These are phyloP conservation scores for Macropus fuliginosus DNA, from an alignment of 2,797 vertebrate genomes.

Conservation along the genomic window DNA sequence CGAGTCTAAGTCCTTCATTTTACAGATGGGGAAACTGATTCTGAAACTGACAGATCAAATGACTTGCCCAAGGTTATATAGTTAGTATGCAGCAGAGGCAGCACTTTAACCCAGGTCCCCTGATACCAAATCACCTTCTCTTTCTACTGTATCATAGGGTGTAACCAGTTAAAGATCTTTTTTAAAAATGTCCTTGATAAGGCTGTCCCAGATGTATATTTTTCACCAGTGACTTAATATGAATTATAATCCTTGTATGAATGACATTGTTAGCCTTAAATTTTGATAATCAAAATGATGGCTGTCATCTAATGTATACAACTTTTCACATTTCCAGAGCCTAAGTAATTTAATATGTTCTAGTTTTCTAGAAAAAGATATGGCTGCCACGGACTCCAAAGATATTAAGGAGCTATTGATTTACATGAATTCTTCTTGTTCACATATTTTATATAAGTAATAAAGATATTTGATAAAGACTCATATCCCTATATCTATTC, in stretches of 20 bases:
- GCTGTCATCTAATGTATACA: conserved; percentile 71
- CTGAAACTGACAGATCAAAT: neutral
- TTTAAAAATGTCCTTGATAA: neutral
- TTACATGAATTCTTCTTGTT: conserved; percentile 80
- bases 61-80: neutral
- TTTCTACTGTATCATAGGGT: neutral
- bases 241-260: conserved; percentile 63
- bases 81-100: neutral
- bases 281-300: conserved; percentile 52
- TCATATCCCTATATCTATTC: conserved; percentile 42
- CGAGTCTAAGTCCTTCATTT: neutral
- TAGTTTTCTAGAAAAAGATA: conserved; percentile 73
- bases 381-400: conserved; percentile 66
- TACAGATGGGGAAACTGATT: neutral
- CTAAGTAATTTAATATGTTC: conserved; percentile 74
- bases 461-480: neutral
- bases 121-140: neutral
- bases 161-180: neutral
- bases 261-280: conserved; percentile 73
- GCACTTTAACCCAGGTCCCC: neutral
- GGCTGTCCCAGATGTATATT: neutral
- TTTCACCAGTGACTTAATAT: conserved; percentile 46
- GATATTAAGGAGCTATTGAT: conserved; percentile 78
- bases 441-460: conserved; percentile 84
- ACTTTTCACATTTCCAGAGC: conserved; percentile 72